phyloP scores from a whole-genome alignment of 2,113 vertebrate species.

The Dryoscopus gambensis region DNA sequence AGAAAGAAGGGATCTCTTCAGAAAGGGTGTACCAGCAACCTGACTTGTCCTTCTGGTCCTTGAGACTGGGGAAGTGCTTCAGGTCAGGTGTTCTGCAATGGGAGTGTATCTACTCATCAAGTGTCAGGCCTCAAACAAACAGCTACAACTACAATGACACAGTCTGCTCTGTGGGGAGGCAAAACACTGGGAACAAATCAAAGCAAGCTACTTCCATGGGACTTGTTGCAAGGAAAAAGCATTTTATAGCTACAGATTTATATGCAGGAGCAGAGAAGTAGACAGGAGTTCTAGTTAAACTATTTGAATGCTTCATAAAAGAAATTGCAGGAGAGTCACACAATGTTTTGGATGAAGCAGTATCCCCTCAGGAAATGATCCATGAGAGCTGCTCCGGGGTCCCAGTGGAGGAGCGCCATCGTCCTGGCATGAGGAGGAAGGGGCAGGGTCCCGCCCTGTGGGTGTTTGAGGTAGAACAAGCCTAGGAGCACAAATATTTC shows the following conservation, averaged over 20 bases:
- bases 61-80: neutral
- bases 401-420: neutral
- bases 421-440: fast-evolving
- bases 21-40: neutral
- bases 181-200: neutral
- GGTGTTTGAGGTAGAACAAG: neutral
- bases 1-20: neutral
- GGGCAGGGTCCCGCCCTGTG: neutral
- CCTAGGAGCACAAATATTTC: neutral
- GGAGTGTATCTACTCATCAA: neutral
- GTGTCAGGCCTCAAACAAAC: neutral
- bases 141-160: neutral
- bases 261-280: neutral
- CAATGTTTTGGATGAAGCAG: neutral
- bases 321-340: neutral
- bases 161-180: neutral
- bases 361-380: neutral
- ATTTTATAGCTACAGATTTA: neutral
- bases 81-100: neutral
- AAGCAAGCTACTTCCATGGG: neutral
- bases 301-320: neutral
- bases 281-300: neutral
- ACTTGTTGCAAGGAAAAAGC: neutral
- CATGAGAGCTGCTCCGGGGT: neutral
- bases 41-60: neutral